These are phyloP conservation scores for Labeo calbasu DNA, from an alignment of 2,797 vertebrate species.

Conservation along the genomic window DNA sequence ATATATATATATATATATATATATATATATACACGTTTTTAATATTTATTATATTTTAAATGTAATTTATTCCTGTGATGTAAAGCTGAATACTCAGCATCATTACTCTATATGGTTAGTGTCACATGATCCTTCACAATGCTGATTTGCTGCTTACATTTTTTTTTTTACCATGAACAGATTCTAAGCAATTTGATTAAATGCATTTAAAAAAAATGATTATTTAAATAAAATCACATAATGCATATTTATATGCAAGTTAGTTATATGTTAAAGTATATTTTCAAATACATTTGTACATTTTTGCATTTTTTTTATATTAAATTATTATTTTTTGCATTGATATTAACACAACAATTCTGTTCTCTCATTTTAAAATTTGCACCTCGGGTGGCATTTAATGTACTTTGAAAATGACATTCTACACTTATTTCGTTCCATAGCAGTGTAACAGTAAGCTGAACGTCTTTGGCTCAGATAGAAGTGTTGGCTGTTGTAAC, in stretches of 20 bases:
- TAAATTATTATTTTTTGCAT: neutral
- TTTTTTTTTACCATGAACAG: neutral
- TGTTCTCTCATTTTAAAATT: neutral
- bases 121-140: too few species aligned
- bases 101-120: too few species aligned
- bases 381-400: neutral
- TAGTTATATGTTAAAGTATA: too few species aligned
- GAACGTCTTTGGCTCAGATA: conserved; percentile 7
- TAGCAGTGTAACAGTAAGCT: conserved; percentile 9
- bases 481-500: neutral
- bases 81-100: too few species aligned
- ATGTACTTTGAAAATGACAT: neutral
- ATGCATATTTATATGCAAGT: neutral
- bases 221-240: neutral
- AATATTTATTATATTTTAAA: too few species aligned
- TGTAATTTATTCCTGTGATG: too few species aligned
- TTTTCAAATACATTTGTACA: too few species aligned
- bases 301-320: too few species aligned
- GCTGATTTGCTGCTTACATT: too few species aligned
- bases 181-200: neutral
- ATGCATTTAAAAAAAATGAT: neutral
- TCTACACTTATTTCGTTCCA: neutral
- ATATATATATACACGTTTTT: too few species aligned
- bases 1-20: too few species aligned
- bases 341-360: neutral